Evolutionary conservation across 1,140 invertebrate genomes (phyloP), one percentile per base, ranked within the genome.

Genomic region (Ceratina australensis): DNA sequence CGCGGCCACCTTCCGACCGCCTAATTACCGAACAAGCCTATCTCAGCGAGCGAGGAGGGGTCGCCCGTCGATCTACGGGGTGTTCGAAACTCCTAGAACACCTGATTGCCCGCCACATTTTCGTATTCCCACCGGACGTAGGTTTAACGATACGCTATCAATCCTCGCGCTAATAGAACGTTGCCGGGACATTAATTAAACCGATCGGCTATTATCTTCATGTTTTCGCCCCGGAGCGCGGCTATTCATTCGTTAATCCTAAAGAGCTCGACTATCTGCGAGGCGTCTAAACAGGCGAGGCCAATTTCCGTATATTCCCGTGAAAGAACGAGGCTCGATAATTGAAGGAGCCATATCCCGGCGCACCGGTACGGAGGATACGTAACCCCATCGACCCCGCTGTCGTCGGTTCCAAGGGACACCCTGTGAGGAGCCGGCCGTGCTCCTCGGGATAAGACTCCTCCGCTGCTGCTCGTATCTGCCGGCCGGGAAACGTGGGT

Each of bases 21-120:
- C 88, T 90, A 90, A 90, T 90, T 90, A 88, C 84, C 82, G 86
- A 87, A 88, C 85, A 87, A 89, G 86, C 81, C 87, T 88, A 86
- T 89, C 83, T 78, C 79, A n/a, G n/a, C 84, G 78, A 85, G 28
- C 82, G 75, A n/a, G n/a, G 54, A 50, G 60, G 16, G 54, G 57
- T 73, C 63, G 3, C 26, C 50, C 12, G 10, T 18, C 33, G 0
- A 54, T 80, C 80, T 78, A 85, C 83, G 66, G 78, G 81, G 83
- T 85, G 84, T 86, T 74, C 49, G 42, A n/a, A 63, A 75, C 33
- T n/a, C 50, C 5, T 47, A 1, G 20, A 15, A 49, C 18, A 16
- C 5, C 1, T 20, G 7, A 61, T 28, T 13, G 10, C 22, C 0
- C 2, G 3, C 18, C 57, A 8, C 10, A 42, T 1, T 60, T 18